phyloP scores from a whole-genome alignment of 2,797 vertebrate species.

The Okamejei kenojei region DNA sequence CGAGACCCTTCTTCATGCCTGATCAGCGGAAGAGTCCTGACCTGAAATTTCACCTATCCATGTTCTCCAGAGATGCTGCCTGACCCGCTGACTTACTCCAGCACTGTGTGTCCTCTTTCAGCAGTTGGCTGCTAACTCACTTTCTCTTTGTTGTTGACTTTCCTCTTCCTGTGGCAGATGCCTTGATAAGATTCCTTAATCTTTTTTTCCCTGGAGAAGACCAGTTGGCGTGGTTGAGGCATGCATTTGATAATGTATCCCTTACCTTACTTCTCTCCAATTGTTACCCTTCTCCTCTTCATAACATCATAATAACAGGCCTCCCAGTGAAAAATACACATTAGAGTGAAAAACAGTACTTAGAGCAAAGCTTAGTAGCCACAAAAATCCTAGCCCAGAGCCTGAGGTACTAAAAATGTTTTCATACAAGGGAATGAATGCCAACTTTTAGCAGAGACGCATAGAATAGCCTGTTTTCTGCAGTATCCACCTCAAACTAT shows the following conservation, averaged over 20 bases:
- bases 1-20: no score
- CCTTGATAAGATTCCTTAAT: not conserved
- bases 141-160: not conserved
- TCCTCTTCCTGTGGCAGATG: not conserved
- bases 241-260: not conserved
- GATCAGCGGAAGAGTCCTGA: no score
- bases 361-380: not conserved
- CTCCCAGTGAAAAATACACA: not conserved
- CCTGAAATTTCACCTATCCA: no score
- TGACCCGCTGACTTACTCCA: no score
- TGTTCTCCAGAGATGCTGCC: no score
- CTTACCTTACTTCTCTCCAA: not conserved
- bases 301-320: slow-evolving; percentile 14
- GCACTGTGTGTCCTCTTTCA: no score
- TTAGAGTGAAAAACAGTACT: not conserved
- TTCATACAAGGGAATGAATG: not conserved
- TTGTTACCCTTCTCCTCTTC: not conserved
- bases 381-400: not conserved
- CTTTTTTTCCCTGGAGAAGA: not conserved
- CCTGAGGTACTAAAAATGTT: not conserved
- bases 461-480: not conserved
- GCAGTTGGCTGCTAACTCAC: not conserved
- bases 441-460: not conserved
- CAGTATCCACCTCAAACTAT: not conserved
- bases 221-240: not conserved